Conservation (phyloP, 2,888 invertebrate genomes). For the Pollenia angustigena region DNA sequence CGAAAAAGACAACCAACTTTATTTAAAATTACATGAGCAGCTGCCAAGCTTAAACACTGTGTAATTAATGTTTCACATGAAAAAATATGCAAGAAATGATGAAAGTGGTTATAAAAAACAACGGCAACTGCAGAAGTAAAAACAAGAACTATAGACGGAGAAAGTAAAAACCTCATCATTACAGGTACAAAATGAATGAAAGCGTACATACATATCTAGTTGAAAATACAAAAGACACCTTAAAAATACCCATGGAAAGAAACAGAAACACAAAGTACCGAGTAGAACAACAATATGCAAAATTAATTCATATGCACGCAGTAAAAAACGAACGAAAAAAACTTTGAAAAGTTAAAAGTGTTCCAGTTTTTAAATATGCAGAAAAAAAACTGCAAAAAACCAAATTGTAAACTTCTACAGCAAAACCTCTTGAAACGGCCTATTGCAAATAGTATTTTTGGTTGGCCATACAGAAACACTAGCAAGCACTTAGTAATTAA, state of each 20-base stretch:
- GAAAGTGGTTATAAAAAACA: constrained; percentile 20
- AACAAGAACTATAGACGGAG: not conserved
- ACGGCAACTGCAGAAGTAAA: not conserved
- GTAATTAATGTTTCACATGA: constrained; percentile 16
- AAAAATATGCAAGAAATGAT: constrained; percentile 29
- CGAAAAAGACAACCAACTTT: constrained; percentile 1
- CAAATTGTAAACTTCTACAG: constrained; percentile 47
- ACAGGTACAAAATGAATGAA: constrained; percentile 33
- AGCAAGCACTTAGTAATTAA: constrained; percentile 38
- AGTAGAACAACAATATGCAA: constrained; percentile 42
- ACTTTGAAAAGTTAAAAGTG: constrained; percentile 57
- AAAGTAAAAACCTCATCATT: constrained; percentile 15
- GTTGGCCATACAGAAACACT: not conserved
- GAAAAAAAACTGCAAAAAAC: constrained; percentile 21
- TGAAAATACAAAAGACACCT: constrained; percentile 25
- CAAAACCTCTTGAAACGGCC: constrained; percentile 16
- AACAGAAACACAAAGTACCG: constrained; percentile 11
- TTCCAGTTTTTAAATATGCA: constrained; percentile 61
- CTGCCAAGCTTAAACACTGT: constrained; percentile 13
- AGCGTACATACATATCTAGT: not conserved
- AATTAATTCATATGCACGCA: constrained; percentile 65
- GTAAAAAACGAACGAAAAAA: constrained; percentile 9
- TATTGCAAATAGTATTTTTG: not conserved
- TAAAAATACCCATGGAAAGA: constrained; percentile 15
- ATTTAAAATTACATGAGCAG: constrained; percentile 17